Base-by-base conservation (phyloP, 2,888 invertebrate genomes). In the Acleris literana region DNA sequence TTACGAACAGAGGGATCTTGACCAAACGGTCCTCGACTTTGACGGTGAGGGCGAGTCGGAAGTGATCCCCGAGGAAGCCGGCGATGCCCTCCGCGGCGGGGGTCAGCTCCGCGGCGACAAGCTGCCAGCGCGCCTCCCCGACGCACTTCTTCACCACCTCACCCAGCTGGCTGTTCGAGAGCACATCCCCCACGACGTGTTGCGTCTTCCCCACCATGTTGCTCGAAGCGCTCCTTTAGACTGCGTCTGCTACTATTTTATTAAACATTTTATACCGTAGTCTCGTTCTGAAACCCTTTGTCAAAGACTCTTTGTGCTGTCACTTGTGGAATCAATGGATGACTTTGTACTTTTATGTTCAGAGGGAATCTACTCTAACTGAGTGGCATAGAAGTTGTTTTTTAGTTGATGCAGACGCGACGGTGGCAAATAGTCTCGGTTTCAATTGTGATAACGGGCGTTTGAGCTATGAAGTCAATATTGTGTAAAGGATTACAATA, bases 31-130 rank as follows among this genome's bases (percentile, higher is more conserved):
- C 81, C 1, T 69, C 67, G 1, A 73, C 70, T 33, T 72, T 68
- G 16, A 86, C 79, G 6, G 73, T 69, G 1, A 91, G 64, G 0
- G 74, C 73, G 3, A 79, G 77, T 18, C 81, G 76, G 17, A 84
- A 74, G 68, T 91, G 90, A 58, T 89, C 90, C 1, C 86, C 90
- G 1, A 91, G 78, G 72, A 86, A 90, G 0, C 91, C 91, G 0
- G 82, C 78, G 0, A 90, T 56, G 0, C 90, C 90, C 0, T 80
- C 77, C 0, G 76, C 64, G 0, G 88, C 87, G 0, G 82, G 75
- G 13, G 60, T 74, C n/a, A 85, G 63, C 2, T 82, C 74, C 22
- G 76, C 69, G 0, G 74, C 74, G 1, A 79, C 46, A 2, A 80
- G 25, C 63, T 76, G 69, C 70, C 75, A 74, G 0, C 29, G 63